Percentiles rank a stretch among this genome's conserved stretches.
phyloP scores from a whole-genome alignment of 2,888 invertebrate species.

The Baronia brevicornis region DNA sequence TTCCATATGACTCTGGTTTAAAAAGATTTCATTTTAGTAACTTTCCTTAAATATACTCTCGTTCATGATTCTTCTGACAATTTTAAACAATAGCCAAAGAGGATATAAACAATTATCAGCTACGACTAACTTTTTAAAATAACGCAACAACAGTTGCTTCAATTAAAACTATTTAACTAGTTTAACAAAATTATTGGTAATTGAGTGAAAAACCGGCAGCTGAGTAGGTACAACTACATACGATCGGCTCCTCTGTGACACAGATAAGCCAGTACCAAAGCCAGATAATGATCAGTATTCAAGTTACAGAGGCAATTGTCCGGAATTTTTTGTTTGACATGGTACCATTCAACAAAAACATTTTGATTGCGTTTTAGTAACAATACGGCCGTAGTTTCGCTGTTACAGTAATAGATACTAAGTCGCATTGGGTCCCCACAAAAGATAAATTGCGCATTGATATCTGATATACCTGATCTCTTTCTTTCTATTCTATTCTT shows the following conservation, averaged over 20 bases:
- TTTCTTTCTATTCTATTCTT: constrained; percentile 39
- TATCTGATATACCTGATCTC: constrained; percentile 64
- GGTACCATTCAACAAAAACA: constrained; percentile 46
- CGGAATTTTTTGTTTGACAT: constrained; percentile 43
- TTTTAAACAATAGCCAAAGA: too few relatives aligned
- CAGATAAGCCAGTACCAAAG: constrained; percentile 58
- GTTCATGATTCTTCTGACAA: too few relatives aligned
- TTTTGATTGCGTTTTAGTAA: constrained; percentile 66
- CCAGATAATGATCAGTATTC: constrained; percentile 70
- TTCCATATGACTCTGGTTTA: too few relatives aligned
- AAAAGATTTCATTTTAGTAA: too few relatives aligned
- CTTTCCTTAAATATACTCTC: too few relatives aligned
- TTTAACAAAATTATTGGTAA: constrained; percentile 28
- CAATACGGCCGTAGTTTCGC: constrained; percentile 51
- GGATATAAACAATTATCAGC: too few relatives aligned
- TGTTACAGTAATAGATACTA: constrained; percentile 57
- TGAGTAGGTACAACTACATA: constrained; percentile 49
- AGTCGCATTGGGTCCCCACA: constrained; percentile 49
- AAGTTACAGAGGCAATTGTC: constrained; percentile 64
- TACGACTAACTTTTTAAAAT: too few relatives aligned
- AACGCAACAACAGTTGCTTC: constrained; percentile 9
- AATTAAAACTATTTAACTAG: constrained; percentile 6
- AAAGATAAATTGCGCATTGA: constrained; percentile 68
- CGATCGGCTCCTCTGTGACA: constrained; percentile 58
- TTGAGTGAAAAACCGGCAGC: constrained; percentile 59